Evolutionary conservation across 2,888 invertebrate genomes (phyloP), one percentile per base, ranked within the genome.

Genomic region (Adelphocoris suturalis): DNA sequence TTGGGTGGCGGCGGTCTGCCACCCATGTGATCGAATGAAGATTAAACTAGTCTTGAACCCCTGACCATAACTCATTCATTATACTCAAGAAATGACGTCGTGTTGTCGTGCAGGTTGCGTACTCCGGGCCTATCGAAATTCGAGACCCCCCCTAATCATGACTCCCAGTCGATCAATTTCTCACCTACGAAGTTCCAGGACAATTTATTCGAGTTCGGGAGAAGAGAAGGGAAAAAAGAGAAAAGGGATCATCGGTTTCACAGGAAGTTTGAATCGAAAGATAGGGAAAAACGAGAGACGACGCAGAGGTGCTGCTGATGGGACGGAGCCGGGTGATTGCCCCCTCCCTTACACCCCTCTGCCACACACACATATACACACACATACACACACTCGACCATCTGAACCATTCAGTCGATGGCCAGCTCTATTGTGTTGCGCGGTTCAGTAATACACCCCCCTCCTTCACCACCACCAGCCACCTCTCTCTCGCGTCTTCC

Each of bases 351-450:
- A 4, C 57, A 57, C 16, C 61, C 61, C 19, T n/a, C 61, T n/a
- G 23, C 27, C 11, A 13, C 52, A 13, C 52, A 52, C 52, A 37
- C 7, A 37, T 7, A 37, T 7, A 37, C 37, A 37, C 7, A 37
- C 7, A 37, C 37, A 37, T 37, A 37, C 37, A 37, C 37, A 37
- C 37, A 37, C 37, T 2, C 37, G 37, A 16, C 68, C 68, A 68
- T 68, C 68, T 27, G 12, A 68, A 23, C 68, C 68, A 68, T 68
- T 68, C 68, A 68, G 68, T 68, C 68, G 68, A 68, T 68, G 68
- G 68, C 11, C 68, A 68, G 68, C 68, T 68, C 68, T 68, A 68
- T 68, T 68, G 68, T 68, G 68, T 68, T 68, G 68, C 68, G 19
- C 16, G 68, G 68, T 68, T 68, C 68, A 23, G 68, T 57, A 57